Evolutionary conservation across 2,888 invertebrate genomes (phyloP).

Genomic region (Euzophera pinguis): DNA sequence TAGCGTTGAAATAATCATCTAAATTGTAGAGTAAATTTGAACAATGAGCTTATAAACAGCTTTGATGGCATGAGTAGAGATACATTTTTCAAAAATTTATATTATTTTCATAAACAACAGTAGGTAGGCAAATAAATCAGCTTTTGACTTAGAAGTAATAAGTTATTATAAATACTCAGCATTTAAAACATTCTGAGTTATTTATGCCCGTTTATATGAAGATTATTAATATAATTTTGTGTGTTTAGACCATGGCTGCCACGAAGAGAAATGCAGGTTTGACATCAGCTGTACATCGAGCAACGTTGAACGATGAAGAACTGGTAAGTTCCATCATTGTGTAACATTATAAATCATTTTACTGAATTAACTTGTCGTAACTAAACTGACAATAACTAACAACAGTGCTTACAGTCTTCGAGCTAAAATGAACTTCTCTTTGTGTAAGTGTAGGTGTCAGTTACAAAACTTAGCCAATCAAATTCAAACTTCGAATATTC

Average conservation of each 20-base stretch:
- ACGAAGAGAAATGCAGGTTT: constrained; percentile 98
- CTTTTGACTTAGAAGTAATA: constrained; percentile 24
- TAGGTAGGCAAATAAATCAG: constrained; percentile 31
- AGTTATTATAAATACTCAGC: constrained; percentile 31
- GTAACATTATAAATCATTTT: neutral
- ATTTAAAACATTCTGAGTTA: constrained; percentile 30
- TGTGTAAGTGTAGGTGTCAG: constrained; percentile 1
- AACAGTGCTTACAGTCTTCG: neutral
- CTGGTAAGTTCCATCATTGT: constrained; percentile 85
- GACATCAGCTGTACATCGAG: constrained; percentile 97
- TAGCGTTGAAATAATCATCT: neutral
- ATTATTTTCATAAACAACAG: neutral
- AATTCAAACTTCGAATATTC: constrained; percentile 5
- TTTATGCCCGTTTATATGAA: neutral
- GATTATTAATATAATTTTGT: constrained; percentile 12
- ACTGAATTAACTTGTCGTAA: neutral
- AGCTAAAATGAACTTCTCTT: neutral
- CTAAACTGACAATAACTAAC: neutral
- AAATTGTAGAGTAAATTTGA: constrained; percentile 1
- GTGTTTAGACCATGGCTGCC: constrained; percentile 97
- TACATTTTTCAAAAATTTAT: constrained; percentile 9
- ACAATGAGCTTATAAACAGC: constrained; percentile 49
- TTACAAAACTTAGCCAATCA: constrained; percentile 1
- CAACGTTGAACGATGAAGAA: constrained; percentile 99
- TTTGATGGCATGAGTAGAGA: constrained; percentile 53